Evolutionary conservation across 2,797 vertebrate species (phyloP).

Genomic region (Phataginus tetradactyla): DNA sequence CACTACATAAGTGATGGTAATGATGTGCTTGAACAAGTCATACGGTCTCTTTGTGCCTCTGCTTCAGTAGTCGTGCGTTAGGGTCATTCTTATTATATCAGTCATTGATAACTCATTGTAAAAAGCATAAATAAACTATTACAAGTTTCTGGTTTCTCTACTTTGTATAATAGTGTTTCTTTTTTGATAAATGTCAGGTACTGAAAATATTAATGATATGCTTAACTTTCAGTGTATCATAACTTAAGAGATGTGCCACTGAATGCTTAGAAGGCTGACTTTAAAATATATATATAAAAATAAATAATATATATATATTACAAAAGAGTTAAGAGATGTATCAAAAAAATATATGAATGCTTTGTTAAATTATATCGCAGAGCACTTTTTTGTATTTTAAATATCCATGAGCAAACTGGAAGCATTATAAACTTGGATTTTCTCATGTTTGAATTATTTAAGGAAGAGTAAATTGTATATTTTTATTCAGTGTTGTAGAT

Average conservation of each 20-base stretch:
- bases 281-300: background rate
- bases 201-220: slow-evolving; percentile 50
- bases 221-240: slow-evolving; percentile 31
- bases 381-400: slow-evolving; percentile 36
- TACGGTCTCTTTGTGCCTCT: background rate
- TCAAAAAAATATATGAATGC: background rate
- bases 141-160: slow-evolving; percentile 44
- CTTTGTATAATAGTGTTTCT: slow-evolving; percentile 29
- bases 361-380: slow-evolving; percentile 46
- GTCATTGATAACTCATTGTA: background rate
- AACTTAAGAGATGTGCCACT: slow-evolving; percentile 29
- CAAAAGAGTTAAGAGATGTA: background rate
- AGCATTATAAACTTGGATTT: slow-evolving; percentile 48
- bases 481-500: slow-evolving; percentile 21
- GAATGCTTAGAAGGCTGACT: slow-evolving; percentile 42
- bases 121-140: background rate
- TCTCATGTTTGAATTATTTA: slow-evolving; percentile 35
- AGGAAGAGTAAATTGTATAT: background rate
- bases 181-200: slow-evolving; percentile 51
- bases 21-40: background rate
- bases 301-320: background rate
- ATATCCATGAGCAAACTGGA: background rate
- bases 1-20: background rate
- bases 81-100: background rate
- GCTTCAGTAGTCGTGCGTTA: background rate